These are phyloP conservation scores for Crioceris asparagi DNA, from an alignment of 2,888 invertebrate genomes.

Conservation along the genomic window DNA sequence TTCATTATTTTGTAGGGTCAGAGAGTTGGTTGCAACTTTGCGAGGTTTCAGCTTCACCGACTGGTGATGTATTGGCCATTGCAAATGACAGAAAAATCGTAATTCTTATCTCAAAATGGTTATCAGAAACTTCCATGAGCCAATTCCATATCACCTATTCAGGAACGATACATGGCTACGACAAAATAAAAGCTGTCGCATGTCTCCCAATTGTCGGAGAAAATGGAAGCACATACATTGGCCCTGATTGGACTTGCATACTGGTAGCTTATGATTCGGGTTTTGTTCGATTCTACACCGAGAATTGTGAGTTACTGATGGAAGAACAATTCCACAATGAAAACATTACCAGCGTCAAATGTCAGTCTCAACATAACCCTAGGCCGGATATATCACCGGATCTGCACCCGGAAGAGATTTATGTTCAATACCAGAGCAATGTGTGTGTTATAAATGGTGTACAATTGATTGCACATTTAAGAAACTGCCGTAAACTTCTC, in stretches of 20 bases:
- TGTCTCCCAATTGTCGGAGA: constrained; percentile 41
- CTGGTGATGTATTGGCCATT: constrained; percentile 59
- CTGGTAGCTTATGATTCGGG: constrained; percentile 76
- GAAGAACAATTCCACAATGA: constrained; percentile 79
- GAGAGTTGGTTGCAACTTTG: constrained; percentile 60
- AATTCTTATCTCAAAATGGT: constrained; percentile 58
- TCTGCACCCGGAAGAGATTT: constrained; percentile 53
- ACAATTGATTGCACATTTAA: constrained; percentile 67
- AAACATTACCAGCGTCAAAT: constrained; percentile 66
- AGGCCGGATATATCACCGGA: constrained; percentile 35
- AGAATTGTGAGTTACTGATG: constrained; percentile 70
- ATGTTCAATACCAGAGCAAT: constrained; percentile 60
- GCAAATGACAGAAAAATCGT: constrained; percentile 55
- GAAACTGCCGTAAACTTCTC: constrained; percentile 67
- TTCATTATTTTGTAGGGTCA: constrained; percentile 23
- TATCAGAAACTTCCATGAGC: constrained; percentile 39
- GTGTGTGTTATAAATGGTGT: constrained; percentile 67
- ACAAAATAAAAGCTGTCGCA: constrained; percentile 41
- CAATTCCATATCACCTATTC: constrained; percentile 48
- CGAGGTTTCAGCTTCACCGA: constrained; percentile 57
- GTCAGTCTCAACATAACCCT: constrained; percentile 53
- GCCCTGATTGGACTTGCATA: constrained; percentile 89
- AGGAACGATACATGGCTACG: constrained; percentile 43
- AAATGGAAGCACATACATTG: constrained; percentile 36
- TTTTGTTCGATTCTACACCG: constrained; percentile 77